Percentiles rank a stretch among this genome's conserved stretches.
phyloP scores from a whole-genome alignment of 2,797 vertebrate genomes.

The Melanotaenia nigrans region DNA sequence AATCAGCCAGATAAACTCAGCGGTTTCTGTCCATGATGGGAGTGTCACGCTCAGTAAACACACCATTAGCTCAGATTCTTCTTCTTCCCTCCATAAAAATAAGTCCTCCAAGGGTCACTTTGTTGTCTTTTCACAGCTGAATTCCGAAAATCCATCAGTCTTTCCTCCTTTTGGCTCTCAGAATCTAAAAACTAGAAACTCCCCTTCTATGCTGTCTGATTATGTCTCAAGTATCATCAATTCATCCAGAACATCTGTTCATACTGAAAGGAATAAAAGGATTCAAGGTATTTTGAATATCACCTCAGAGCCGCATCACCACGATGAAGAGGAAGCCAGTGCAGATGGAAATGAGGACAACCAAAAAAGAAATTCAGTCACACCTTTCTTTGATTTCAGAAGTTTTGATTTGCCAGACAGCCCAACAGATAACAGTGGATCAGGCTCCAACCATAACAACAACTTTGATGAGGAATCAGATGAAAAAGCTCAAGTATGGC shows the following conservation, averaged over 20 bases:
- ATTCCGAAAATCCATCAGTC: constrained; percentile 9
- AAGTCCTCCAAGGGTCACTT: constrained; percentile 14
- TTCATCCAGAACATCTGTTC: background rate
- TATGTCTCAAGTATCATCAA: constrained; percentile 7
- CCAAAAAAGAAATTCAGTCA: constrained; percentile 28
- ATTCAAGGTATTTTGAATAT: constrained; percentile 4
- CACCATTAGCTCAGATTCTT: constrained; percentile 4
- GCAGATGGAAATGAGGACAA: background rate
- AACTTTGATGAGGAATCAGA: constrained; percentile 61
- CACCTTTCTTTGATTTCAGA: constrained; percentile 70
- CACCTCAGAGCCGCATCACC: rapidly evolving
- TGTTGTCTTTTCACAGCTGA: background rate
- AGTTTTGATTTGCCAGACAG: constrained; percentile 62
- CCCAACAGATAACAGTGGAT: constrained; percentile 80
- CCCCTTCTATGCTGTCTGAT: constrained; percentile 1
- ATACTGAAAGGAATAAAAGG: background rate
- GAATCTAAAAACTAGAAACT: background rate
- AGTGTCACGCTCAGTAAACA: constrained; percentile 14
- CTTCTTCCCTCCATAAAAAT: constrained; percentile 29
- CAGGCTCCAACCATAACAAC: constrained; percentile 81
- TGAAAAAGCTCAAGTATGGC: background rate
- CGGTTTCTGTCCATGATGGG: constrained; percentile 2
- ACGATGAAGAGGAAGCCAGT: constrained; percentile 1
- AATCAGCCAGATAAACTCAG: constrained; percentile 2
- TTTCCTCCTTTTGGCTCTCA: constrained; percentile 12